Evolutionary conservation across 2,888 invertebrate species (phyloP).

Genomic region (Polia nebulosa): DNA sequence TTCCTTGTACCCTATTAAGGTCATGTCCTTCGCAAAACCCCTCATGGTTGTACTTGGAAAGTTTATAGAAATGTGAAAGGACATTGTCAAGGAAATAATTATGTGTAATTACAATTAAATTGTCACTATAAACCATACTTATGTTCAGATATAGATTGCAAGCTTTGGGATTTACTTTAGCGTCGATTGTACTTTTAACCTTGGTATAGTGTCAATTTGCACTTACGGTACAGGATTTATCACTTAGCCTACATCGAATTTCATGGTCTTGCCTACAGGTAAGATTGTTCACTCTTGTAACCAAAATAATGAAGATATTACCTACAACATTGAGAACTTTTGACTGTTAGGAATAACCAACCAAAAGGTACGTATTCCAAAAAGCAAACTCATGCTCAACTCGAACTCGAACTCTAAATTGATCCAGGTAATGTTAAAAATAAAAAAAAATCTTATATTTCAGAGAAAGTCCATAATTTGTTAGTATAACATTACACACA

Average conservation of each 20-base stretch:
- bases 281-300: no score
- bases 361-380: no score
- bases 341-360: no score
- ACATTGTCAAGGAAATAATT: slow-evolving; percentile 49
- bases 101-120: slow-evolving; percentile 31
- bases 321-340: no score
- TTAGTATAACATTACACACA: no score
- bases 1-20: slow-evolving; percentile 42
- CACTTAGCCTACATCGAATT: slow-evolving; percentile 43
- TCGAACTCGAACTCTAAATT: no score
- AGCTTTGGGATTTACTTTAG: slow-evolving; percentile 25
- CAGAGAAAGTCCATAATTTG: no score
- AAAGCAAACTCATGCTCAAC: no score
- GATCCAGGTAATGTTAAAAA: no score
- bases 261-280: slow-evolving; percentile 32
- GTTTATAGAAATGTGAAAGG: slow-evolving; percentile 50
- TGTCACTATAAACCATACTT: slow-evolving; percentile 13
- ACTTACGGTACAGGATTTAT: slow-evolving; percentile 50
- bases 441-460: no score
- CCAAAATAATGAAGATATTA: no score
- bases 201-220: slow-evolving; percentile 36
- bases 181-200: slow-evolving; percentile 22
- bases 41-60: slow-evolving; percentile 39
- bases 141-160: slow-evolving; percentile 35
- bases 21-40: slow-evolving; percentile 47